phyloP scores from a whole-genome alignment of 2,113 vertebrate species.

The Misgurnus mizolepis region DNA sequence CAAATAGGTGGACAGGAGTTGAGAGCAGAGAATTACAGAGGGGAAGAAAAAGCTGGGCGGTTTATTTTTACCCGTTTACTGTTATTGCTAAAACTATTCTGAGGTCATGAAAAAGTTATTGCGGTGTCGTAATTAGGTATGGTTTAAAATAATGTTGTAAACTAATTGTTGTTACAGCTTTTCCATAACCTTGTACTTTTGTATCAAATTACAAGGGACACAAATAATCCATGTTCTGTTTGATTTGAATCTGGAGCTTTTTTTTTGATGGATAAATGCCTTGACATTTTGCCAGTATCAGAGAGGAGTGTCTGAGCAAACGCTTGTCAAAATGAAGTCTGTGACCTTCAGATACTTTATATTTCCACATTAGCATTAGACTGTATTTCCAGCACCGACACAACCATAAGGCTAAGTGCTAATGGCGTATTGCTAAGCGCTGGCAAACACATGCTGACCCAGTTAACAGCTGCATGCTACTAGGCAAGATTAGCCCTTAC shows the following conservation, averaged over 20 bases:
- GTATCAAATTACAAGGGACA: neutral
- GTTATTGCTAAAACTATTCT: conserved; percentile 23
- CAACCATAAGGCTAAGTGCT: conserved; percentile 69
- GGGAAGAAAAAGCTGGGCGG: conserved; percentile 42
- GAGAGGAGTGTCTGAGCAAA: conserved; percentile 44
- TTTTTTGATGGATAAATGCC: conserved; percentile 52
- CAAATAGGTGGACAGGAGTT: conserved; percentile 68
- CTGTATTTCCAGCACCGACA: conserved; percentile 66
- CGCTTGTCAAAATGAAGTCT: conserved; percentile 56
- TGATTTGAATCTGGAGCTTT: conserved; percentile 27
- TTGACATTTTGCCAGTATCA: conserved; percentile 56
- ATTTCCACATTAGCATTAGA: conserved; percentile 74
- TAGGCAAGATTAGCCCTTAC: conserved; percentile 79
- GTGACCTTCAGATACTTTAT: conserved; percentile 72
- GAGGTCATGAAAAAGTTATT: conserved; percentile 4
- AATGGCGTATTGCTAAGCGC: conserved; percentile 72
- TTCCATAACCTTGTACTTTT: neutral
- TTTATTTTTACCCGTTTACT: conserved; percentile 38
- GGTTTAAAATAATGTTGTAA: neutral
- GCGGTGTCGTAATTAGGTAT: neutral
- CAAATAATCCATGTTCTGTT: conserved; percentile 14
- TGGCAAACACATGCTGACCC: conserved; percentile 71
- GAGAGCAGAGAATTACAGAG: conserved; percentile 57
- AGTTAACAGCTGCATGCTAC: conserved; percentile 75
- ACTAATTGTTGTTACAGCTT: neutral